phyloP scores from a whole-genome alignment of 2,888 invertebrate species.

The Drosophila neotestacea region DNA sequence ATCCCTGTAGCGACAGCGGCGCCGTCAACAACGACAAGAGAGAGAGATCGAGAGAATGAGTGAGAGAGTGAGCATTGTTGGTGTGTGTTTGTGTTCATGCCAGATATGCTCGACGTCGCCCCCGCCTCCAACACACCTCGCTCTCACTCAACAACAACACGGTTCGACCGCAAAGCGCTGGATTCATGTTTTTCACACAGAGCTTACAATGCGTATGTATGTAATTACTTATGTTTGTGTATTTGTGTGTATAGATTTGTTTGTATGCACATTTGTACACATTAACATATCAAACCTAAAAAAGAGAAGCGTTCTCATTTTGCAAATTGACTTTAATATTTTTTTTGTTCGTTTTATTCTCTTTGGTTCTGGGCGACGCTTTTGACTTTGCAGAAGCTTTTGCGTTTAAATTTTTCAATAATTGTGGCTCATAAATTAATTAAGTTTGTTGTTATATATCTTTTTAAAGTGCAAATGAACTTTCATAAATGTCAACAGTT shows the following conservation, averaged over 20 bases:
- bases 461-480: constrained; percentile 1
- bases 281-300: constrained; percentile 81
- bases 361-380: constrained; percentile 44
- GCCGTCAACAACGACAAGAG: constrained; percentile 38
- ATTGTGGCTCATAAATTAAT: constrained; percentile 46
- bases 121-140: constrained; percentile 19
- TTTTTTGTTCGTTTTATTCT: constrained; percentile 30
- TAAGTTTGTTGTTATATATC: constrained; percentile 12
- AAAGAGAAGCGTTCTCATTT: constrained; percentile 76
- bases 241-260: constrained; percentile 14
- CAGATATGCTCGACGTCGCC: constrained; percentile 59
- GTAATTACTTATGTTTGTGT: constrained; percentile 13
- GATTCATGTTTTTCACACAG: constrained; percentile 83
- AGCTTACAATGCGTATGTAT: constrained; percentile 61
- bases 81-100: constrained; percentile 45
- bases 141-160: constrained; percentile 32
- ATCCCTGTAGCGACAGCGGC: constrained; percentile 74
- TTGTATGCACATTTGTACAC: constrained; percentile 63
- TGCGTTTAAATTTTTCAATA: constrained; percentile 62
- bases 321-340: constrained; percentile 82
- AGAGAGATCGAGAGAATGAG: constrained; percentile 56
- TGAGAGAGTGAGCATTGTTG: constrained; percentile 46
- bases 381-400: constrained; percentile 50
- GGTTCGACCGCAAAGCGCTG: constrained; percentile 77
- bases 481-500: not conserved